These are phyloP conservation scores for Norana najaformis DNA, from an alignment of 2,888 invertebrate genomes.

Conservation along the genomic window DNA sequence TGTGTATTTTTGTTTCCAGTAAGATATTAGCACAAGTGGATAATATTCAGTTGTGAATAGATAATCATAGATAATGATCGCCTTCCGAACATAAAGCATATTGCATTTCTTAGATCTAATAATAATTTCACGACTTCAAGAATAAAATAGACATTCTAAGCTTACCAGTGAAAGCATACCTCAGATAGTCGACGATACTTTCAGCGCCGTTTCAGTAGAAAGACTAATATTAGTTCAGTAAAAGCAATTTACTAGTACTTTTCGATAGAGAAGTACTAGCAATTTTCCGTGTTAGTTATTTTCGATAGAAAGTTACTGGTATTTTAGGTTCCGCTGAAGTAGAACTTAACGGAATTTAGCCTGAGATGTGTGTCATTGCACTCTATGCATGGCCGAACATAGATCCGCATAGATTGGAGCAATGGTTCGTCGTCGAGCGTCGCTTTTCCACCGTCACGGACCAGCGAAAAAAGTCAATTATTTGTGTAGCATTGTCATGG, in stretches of 20 bases:
- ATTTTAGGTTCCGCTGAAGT: background rate
- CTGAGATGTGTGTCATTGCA: background rate
- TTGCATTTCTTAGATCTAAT: background rate
- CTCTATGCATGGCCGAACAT: background rate
- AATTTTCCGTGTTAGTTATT: background rate
- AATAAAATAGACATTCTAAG: background rate
- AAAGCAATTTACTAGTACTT: background rate
- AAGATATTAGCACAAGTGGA: background rate
- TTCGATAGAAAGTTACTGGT: background rate
- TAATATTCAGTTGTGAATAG: background rate
- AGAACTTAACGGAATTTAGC: background rate
- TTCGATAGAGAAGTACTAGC: background rate
- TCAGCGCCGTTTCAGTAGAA: background rate
- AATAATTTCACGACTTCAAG: no score
- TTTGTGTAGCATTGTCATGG: background rate
- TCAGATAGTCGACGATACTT: background rate
- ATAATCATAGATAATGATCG: background rate
- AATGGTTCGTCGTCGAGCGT: background rate
- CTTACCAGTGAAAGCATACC: background rate
- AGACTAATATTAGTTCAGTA: background rate
- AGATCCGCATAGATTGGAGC: background rate
- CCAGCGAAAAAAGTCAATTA: background rate
- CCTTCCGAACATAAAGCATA: background rate
- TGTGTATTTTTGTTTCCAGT: background rate
- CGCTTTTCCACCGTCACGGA: background rate